Evolutionary conservation across 1,140 invertebrate species (phyloP).

Genomic region (Papilio polytes): DNA sequence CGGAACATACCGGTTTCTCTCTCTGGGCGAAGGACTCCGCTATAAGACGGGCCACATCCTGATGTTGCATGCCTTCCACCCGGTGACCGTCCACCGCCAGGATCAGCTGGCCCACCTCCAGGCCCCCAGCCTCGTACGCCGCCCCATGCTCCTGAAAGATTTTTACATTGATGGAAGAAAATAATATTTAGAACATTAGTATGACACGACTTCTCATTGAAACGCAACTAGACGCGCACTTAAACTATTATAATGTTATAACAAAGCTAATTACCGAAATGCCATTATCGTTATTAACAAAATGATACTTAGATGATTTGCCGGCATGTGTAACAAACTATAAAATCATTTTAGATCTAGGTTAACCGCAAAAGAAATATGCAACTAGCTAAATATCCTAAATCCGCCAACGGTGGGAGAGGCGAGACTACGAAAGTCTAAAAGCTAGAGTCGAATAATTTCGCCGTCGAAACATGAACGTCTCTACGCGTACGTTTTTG

Average conservation of each 20-base stretch:
- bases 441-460: constrained; percentile 19
- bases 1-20: constrained; percentile 85
- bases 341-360: background rate
- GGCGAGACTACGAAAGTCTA: constrained; percentile 20
- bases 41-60: constrained; percentile 94
- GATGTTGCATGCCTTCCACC: constrained; percentile 91
- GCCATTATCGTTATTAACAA: background rate
- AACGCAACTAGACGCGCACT: background rate
- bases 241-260: background rate
- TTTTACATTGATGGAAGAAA: constrained; percentile 10
- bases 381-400: constrained; percentile 3
- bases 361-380: constrained; percentile 9
- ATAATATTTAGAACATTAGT: background rate
- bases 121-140: constrained; percentile 94
- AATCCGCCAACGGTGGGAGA: background rate
- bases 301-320: constrained; percentile 1
- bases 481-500: constrained; percentile 30
- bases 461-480: constrained; percentile 9
- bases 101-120: constrained; percentile 97
- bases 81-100: constrained; percentile 95
- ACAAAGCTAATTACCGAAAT: background rate
- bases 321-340: background rate
- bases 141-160: constrained; percentile 94
- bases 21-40: constrained; percentile 94
- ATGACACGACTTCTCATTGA: background rate